Conservation (phyloP, 2,888 invertebrate species). For the Marasmarcha lunaedactyla region DNA sequence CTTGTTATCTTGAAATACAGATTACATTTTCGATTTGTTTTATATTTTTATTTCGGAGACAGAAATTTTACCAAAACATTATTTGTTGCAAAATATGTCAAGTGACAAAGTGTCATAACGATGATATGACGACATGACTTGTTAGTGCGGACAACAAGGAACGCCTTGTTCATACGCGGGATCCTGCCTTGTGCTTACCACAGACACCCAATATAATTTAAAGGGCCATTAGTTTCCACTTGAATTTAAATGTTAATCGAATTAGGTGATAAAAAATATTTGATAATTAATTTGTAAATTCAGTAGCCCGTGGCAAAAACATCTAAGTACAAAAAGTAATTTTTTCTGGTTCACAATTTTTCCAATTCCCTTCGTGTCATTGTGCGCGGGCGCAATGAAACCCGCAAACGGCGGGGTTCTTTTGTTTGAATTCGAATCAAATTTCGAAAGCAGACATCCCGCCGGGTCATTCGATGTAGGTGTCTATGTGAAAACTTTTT, state of each 20-base stretch:
- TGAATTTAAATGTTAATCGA: constrained; percentile 25
- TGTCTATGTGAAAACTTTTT: constrained; percentile 50
- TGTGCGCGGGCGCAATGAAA: constrained; percentile 33
- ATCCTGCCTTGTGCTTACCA: too few relatives aligned
- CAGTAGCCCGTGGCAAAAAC: constrained; percentile 44
- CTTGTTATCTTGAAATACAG: too few relatives aligned
- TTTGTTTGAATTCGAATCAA: constrained; percentile 56
- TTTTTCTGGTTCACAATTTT: constrained; percentile 28
- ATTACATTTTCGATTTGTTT: too few relatives aligned
- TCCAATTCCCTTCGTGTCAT: constrained; percentile 41
- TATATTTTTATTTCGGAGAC: too few relatives aligned
- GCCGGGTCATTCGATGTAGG: constrained; percentile 58
- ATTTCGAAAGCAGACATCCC: constrained; percentile 52
- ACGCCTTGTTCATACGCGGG: too few relatives aligned
- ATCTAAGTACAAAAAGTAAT: constrained; percentile 28
- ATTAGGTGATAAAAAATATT: constrained; percentile 23
- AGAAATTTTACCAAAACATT: too few relatives aligned
- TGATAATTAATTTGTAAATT: constrained; percentile 36
- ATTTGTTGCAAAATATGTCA: too few relatives aligned
- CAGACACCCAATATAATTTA: too few relatives aligned
- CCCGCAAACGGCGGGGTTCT: constrained; percentile 52
- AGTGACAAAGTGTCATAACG: too few relatives aligned
- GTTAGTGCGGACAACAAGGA: too few relatives aligned
- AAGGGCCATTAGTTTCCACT: too few relatives aligned
- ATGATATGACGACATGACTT: too few relatives aligned